Conservation (phyloP, 2,888 invertebrate species). For the Oxyteleia sp. region DNA sequence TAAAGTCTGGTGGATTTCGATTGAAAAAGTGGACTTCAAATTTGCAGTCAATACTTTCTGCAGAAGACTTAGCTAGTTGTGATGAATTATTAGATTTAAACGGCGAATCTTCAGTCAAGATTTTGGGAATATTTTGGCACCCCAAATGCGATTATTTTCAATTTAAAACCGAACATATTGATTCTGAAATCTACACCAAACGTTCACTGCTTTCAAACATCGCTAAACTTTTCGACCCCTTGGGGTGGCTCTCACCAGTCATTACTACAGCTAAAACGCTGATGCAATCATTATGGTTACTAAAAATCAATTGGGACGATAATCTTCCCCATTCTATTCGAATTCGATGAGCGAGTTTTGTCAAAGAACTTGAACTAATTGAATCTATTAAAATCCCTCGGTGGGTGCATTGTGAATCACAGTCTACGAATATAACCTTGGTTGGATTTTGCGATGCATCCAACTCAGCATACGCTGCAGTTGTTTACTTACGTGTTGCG, state of each 20-base stretch:
- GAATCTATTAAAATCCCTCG: not conserved
- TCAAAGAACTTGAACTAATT: not conserved
- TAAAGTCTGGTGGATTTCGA: not conserved
- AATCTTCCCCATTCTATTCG: not conserved
- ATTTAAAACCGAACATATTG: too few relatives aligned
- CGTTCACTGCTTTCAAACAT: too few relatives aligned
- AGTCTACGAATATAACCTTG: not conserved
- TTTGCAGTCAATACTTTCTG: too few relatives aligned
- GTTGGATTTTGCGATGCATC: conserved; percentile 26
- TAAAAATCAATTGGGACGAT: conserved; percentile 12
- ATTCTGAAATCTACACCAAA: too few relatives aligned
- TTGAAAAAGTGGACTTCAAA: not conserved
- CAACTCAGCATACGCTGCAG: not conserved
- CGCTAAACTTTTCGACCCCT: too few relatives aligned
- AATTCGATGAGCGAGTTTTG: too few relatives aligned
- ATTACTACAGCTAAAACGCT: conserved; percentile 8
- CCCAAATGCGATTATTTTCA: too few relatives aligned
- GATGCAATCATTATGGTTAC: conserved; percentile 2
- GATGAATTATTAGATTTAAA: too few relatives aligned
- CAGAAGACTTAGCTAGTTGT: too few relatives aligned
- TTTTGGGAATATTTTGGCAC: too few relatives aligned
- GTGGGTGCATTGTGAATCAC: not conserved
- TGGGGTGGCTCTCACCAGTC: not conserved
- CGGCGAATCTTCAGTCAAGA: too few relatives aligned
- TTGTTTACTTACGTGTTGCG: conserved; percentile 1